Base-by-base conservation (phyloP, 1,140 invertebrate genomes). In the Atta cephalotes region DNA sequence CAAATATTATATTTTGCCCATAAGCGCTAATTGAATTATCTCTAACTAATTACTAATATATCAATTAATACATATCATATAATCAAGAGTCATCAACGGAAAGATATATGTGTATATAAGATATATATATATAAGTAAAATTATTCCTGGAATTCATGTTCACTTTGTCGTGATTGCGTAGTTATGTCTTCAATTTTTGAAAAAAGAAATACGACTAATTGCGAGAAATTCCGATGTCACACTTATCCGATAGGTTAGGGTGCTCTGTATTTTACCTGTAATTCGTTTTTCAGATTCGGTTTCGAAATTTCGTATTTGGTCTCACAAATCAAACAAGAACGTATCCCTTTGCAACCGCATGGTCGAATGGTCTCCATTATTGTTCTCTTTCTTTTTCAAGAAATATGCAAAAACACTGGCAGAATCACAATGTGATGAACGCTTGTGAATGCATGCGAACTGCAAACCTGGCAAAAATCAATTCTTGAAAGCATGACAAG, bases 311-410 rank as follows among this genome's bases (percentile, higher is more conserved):
- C 96, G 90, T 96, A 97, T 90, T 97, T 94, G 31, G 96, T 94
- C 96, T 98, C 98, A 95, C 98, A 99, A 87, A 97, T 93, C 49
- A 98, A 95, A 95, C 98, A 99, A 14, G 98, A 98, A 87, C 98
- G 96, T 88, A 98, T 97, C 14, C 98, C 98, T 96, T 99, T 99
- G 93, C 98, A 99, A 28, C 98, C 98, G 95, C 98, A 99, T 0
- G 97, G 96, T 72, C 97, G 95, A 56, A 97, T 95, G 86, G 96
- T 97, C 92, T 97, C 97, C 97, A 97, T 98, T 35, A 18, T 14
- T 0, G 16, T 39, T 39, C 1, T 9, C 16, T 39, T 45, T 45
- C 14, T 3, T 16, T 21, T 31, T 62, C 12, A 35, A 28, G 16
- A 21, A 51, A 62, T 3, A 66, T 6, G n/a, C 10, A 9, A 6